Conservation (phyloP, 2,113 vertebrate species). For the Hippoglossus stenolepis region DNA sequence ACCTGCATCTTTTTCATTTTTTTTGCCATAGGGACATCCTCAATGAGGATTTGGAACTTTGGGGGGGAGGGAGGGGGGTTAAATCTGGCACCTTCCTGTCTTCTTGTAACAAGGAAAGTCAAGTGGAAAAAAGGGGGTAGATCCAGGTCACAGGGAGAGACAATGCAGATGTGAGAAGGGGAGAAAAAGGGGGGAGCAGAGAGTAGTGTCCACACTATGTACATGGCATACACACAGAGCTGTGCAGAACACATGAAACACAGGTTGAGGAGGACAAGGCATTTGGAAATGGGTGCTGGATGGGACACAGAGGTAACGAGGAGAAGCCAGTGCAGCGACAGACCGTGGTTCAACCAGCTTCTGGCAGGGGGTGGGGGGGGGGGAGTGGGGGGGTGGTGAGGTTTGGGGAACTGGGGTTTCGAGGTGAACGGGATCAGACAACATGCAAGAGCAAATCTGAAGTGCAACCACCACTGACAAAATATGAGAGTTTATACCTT, state of each 20-base stretch:
- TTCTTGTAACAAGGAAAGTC: slow-evolving; percentile 39
- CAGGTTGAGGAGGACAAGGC: slow-evolving; percentile 69
- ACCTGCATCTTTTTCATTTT: slow-evolving; percentile 19
- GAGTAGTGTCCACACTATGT: slow-evolving; percentile 71
- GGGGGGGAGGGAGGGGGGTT: background rate
- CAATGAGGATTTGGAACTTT: slow-evolving; percentile 37
- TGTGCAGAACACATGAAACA: slow-evolving; percentile 77
- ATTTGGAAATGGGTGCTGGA: slow-evolving; percentile 79
- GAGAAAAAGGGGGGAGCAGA: slow-evolving; percentile 67
- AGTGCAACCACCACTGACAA: slow-evolving; percentile 82
- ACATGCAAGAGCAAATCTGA: slow-evolving; percentile 84
- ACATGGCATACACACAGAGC: slow-evolving; percentile 77
- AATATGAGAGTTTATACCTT: slow-evolving; percentile 77
- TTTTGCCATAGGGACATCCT: slow-evolving; percentile 13
- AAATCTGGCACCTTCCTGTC: slow-evolving; percentile 38
- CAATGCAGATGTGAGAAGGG: slow-evolving; percentile 77
- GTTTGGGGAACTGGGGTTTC: slow-evolving; percentile 52
- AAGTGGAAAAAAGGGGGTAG: slow-evolving; percentile 41
- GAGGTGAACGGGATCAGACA: slow-evolving; percentile 77
- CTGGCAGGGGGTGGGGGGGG: slow-evolving; percentile 22
- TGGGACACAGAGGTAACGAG: slow-evolving; percentile 75
- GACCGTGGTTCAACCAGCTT: slow-evolving; percentile 73
- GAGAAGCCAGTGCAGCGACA: slow-evolving; percentile 75
- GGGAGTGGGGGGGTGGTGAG: slow-evolving; percentile 11
- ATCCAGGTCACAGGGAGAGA: slow-evolving; percentile 70